Percentiles rank a stretch among this genome's conserved stretches.
Evolutionary conservation across 2,113 vertebrate species (phyloP).

Genomic region (Callipepla californica): DNA sequence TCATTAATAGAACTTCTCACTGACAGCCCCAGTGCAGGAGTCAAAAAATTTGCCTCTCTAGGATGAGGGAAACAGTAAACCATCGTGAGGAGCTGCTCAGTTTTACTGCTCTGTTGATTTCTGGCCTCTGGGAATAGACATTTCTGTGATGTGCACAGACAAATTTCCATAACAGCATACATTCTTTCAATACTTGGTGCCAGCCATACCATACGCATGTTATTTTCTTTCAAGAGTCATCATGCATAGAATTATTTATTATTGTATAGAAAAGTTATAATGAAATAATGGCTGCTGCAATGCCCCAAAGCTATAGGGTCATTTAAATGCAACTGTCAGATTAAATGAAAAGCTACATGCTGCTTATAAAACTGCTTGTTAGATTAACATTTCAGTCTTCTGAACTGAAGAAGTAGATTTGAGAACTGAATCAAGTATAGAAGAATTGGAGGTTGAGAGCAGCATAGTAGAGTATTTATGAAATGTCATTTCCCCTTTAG

Average conservation of each 20-base stretch:
- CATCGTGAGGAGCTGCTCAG: background rate
- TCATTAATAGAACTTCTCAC: background rate
- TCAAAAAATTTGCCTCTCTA: background rate
- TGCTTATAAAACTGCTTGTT: constrained; percentile 46
- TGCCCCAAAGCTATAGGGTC: constrained; percentile 35
- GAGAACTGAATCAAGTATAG: constrained; percentile 50
- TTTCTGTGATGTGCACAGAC: background rate
- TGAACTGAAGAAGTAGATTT: constrained; percentile 16
- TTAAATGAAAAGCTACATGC: constrained; percentile 45
- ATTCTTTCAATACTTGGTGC: background rate
- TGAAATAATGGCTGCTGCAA: constrained; percentile 2
- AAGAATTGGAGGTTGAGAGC: constrained; percentile 36
- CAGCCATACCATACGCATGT: background rate
- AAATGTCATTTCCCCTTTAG: constrained; percentile 11
- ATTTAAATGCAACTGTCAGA: constrained; percentile 47
- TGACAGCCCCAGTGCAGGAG: background rate
- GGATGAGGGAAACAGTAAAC: background rate
- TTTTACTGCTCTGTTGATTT: background rate
- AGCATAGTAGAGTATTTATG: constrained; percentile 20
- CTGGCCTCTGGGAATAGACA: background rate
- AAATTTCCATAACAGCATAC: background rate
- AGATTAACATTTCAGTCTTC: constrained; percentile 46
- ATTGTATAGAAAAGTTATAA: background rate
- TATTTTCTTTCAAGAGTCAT: constrained; percentile 20
- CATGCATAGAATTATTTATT: constrained; percentile 44